Conservation (phyloP, 2,888 invertebrate species). For the Diploptera punctata region DNA sequence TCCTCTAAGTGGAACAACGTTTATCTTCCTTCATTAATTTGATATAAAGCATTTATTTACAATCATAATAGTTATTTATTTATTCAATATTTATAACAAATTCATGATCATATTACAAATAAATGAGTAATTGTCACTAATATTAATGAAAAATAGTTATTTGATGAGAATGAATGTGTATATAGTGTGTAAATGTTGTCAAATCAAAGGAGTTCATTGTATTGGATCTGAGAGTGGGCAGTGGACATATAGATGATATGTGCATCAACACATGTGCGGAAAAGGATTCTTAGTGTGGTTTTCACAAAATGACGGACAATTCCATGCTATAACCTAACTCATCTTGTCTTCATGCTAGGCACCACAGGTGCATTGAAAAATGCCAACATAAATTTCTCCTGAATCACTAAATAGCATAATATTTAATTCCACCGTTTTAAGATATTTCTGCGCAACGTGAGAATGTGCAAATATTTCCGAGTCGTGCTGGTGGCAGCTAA, state of each 20-base stretch:
- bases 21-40: no score
- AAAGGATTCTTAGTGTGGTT: slow-evolving; percentile 13
- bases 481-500: slow-evolving; percentile 13
- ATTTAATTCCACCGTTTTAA: neutral
- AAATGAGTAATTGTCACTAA: no score
- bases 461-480: neutral
- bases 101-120: no score
- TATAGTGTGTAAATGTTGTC: no score
- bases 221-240: neutral
- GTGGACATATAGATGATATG: no score
- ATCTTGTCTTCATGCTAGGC: neutral
- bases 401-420: neutral
- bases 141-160: no score
- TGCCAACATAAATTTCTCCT: neutral
- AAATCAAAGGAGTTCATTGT: neutral
- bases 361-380: neutral
- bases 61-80: no score
- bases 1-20: no score
- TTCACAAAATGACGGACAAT: neutral
- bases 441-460: neutral
- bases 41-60: no score
- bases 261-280: no score
- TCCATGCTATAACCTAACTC: slow-evolving; percentile 7
- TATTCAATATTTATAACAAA: no score
- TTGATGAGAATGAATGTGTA: no score